A percentile compares a stretch with the other conserved stretches of the same genome.
These are phyloP conservation scores for Cheilosia impressa DNA, from an alignment of 2,888 invertebrate species.

Conservation along the genomic window DNA sequence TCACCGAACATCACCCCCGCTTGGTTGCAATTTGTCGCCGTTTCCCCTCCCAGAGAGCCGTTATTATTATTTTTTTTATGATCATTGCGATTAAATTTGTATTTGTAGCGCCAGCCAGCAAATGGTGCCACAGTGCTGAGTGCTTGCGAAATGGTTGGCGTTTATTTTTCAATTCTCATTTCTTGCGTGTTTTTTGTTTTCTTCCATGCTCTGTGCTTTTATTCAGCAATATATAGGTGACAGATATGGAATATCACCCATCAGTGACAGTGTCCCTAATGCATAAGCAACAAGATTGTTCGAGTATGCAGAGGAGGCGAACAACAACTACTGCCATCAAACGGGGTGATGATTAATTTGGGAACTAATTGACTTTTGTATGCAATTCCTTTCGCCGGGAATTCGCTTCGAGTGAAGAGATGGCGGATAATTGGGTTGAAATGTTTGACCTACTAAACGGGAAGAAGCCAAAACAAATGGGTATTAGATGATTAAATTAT, in stretches of 20 bases:
- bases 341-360: conserved; percentile 53
- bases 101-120: conserved; percentile 54
- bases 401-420: conserved; percentile 1
- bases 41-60: conserved; percentile 1
- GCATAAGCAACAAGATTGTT: conserved; percentile 22
- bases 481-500: conserved; percentile 61
- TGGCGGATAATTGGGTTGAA: conserved; percentile 59
- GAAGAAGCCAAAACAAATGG: conserved; percentile 22
- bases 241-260: conserved; percentile 36
- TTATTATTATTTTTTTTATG: conserved; percentile 47
- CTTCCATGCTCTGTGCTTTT: neutral
- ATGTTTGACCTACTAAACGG: conserved; percentile 50
- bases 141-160: conserved; percentile 38
- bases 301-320: neutral
- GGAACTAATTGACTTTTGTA: conserved; percentile 61
- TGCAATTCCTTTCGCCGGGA: conserved; percentile 8
- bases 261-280: conserved; percentile 40
- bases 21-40: conserved; percentile 56
- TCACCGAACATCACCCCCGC: conserved; percentile 30
- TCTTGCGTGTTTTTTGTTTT: neutral
- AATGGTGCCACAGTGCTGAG: conserved; percentile 61
- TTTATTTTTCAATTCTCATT: conserved; percentile 39
- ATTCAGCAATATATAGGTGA: conserved; percentile 27
- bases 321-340: neutral
- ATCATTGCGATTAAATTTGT: conserved; percentile 38